Evolutionary conservation across 2,888 invertebrate species (phyloP), one percentile per base, ranked within the genome.

Genomic region (Sinopyrophorus schimmeli): DNA sequence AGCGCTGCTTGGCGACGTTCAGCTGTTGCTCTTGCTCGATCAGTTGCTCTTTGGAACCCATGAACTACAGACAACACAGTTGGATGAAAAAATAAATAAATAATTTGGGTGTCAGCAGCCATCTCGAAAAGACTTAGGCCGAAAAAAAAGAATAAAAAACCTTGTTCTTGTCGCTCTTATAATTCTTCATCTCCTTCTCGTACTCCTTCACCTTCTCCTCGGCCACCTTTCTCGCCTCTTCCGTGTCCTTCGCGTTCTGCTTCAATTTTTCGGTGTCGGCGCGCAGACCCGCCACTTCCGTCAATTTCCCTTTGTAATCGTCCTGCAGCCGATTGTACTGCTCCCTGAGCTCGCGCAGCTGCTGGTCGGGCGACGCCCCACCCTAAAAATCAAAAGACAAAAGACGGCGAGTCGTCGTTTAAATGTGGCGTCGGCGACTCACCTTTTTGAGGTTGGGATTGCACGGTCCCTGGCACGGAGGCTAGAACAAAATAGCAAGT

Each of bases 291-390:
- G 78, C 76, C 42, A 86, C 84, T 76, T 87, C 86, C 4, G 80
- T 77, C 6, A 86, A 73, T 75, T 86, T 86, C 1, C 76, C 77
- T 59, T 83, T 86, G 65, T 82, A 86, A 62, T 80, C 83, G 58
- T 84, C 83, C 67, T 84, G 83, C 0, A 83, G 77, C 47, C 81
- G 76, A 5, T 74, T 74, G 46, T 86, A 80, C 62, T 83, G 81
- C 50, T 83, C 79, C 11, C 77, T 74, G 5, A 84, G 66, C 64
- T 80, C 81, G 15, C 77, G 74, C 2, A 82, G 74, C 69, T 83
- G 81, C 55, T 73, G 77, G 55, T 82, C 82, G 1, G 76, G 74
- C 1, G 76, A 76, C 16, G 23, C 43, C 1, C 37, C 11, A 3
- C 12, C 26, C 17, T 20, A 26, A 17, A n/a, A n/a, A n/a, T n/a